Evolutionary conservation across 2,888 invertebrate genomes (phyloP), one percentile per base, ranked within the genome.

Genomic region (Sylvicola fuscatus): DNA sequence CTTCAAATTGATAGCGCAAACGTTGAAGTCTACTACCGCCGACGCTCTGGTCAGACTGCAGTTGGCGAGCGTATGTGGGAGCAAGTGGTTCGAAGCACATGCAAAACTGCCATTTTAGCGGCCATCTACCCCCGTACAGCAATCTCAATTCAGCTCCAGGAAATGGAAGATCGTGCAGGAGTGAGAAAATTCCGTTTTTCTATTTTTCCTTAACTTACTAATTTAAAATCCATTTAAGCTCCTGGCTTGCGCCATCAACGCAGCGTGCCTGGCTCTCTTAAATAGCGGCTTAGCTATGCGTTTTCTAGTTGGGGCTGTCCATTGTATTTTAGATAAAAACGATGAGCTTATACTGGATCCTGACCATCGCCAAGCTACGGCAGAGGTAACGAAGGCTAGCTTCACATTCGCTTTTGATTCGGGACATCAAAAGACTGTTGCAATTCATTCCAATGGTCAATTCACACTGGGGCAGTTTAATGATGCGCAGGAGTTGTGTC

Each of bases 271-370:
- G 38, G 83, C 89, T 0, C 61, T 89, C 21, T 61, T 92, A 2
- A 78, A 84, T 58, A 71, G 84, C 1, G 81, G 84, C 15, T 60
- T 90, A n/a, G 68, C 79, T 11, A 76, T 92, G 77, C 75, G 75
- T 42, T 79, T 69, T 50, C 68, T 80, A 26, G 70, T 87, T 48
- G 87, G 81, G 5, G 82, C 82, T 0, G 72, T 86, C 1, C 66
- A 69, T 36, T 83, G 83, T 51, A 72, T 72, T 37, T 62, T 87
- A 6, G 68, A 70, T 40, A 62, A 62, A 8, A 52, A 66, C 7
- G 70, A 67, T 3, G 58, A 69, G 39, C 50, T 80, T 1, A 49
- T 70, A 31, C 45, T 81, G 12, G 79, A 80, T 56, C 80, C 83
- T 3, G 57, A 52, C 46, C 51, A 50, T 49, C 62, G 50, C 45